Percentiles rank a stretch among this genome's conserved stretches.
phyloP scores from a whole-genome alignment of 2,888 invertebrate species.

The Phyllotreta striolata region DNA sequence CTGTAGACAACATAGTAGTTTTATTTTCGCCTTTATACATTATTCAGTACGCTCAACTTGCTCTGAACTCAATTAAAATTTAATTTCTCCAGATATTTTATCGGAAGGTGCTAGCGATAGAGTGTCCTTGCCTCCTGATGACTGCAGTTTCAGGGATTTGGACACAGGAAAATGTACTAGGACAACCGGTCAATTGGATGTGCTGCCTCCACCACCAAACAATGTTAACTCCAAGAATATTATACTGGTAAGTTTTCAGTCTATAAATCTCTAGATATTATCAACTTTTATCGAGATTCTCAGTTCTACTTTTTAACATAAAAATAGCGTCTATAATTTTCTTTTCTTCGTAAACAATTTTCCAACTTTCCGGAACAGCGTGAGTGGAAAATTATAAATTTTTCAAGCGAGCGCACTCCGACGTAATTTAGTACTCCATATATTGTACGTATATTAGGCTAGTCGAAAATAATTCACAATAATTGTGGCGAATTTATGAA shows the following conservation, averaged over 20 bases:
- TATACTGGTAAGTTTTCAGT: slow-evolving; percentile 53
- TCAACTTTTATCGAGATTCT: not conserved
- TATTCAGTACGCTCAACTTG: too few relatives aligned
- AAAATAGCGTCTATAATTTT: not conserved
- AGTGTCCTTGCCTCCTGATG: slow-evolving; percentile 58
- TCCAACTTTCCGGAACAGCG: too few relatives aligned
- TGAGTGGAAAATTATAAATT: too few relatives aligned
- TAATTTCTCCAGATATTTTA: slow-evolving; percentile 52
- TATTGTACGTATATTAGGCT: too few relatives aligned
- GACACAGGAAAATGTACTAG: slow-evolving; percentile 53
- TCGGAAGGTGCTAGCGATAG: slow-evolving; percentile 58
- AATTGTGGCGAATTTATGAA: too few relatives aligned
- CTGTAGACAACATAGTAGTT: too few relatives aligned
- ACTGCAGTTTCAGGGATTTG: slow-evolving; percentile 58
- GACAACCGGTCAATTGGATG: slow-evolving; percentile 61
- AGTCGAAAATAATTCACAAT: too few relatives aligned
- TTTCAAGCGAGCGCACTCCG: too few relatives aligned
- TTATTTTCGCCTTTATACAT: too few relatives aligned
- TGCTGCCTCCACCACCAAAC: slow-evolving; percentile 61
- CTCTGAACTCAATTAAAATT: too few relatives aligned
- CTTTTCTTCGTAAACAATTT: too few relatives aligned
- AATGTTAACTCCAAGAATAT: slow-evolving; percentile 51
- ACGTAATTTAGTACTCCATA: too few relatives aligned
- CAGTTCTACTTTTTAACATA: slow-evolving; percentile 1
- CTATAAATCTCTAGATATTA: not conserved